Conservation (phyloP, 2,888 invertebrate species). For the Temnothorax ravouxi region DNA sequence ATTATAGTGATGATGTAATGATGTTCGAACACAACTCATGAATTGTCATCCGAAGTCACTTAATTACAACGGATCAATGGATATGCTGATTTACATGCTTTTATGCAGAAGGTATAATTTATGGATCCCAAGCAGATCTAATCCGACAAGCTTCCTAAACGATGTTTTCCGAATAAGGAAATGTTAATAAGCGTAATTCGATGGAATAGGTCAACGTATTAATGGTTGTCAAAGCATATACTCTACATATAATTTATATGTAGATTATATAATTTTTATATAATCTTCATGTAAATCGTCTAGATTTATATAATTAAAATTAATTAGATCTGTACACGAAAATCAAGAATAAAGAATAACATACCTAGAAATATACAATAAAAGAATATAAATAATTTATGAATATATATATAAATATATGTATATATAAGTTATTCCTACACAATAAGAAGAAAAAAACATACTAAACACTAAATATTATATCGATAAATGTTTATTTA, state of each 20-base stretch:
- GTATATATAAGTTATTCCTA: not conserved
- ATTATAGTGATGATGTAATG: constrained; percentile 36
- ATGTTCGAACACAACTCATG: not conserved
- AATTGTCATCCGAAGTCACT: not conserved
- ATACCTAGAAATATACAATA: not conserved
- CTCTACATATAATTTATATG: not conserved
- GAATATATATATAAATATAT: not conserved
- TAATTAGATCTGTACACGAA: not conserved
- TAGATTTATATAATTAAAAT: not conserved
- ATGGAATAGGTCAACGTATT: not conserved
- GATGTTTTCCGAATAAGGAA: not conserved
- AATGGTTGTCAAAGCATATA: not conserved
- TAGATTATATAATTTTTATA: too few relatives aligned
- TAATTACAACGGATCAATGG: not conserved
- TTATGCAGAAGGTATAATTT: not conserved
- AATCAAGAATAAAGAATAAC: not conserved
- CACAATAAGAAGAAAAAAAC: not conserved
- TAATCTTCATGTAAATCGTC: constrained; percentile 2
- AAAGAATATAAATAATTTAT: not conserved
- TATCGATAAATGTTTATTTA: not conserved
- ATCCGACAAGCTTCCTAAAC: not conserved
- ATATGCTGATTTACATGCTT: constrained; percentile 14
- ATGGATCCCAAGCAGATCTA: not conserved
- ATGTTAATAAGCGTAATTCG: not conserved
- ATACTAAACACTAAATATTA: not conserved